Percentiles rank a stretch among this genome's conserved stretches.
Conservation (phyloP, 2,797 vertebrate genomes). For the Syngnathus rostellatus region DNA sequence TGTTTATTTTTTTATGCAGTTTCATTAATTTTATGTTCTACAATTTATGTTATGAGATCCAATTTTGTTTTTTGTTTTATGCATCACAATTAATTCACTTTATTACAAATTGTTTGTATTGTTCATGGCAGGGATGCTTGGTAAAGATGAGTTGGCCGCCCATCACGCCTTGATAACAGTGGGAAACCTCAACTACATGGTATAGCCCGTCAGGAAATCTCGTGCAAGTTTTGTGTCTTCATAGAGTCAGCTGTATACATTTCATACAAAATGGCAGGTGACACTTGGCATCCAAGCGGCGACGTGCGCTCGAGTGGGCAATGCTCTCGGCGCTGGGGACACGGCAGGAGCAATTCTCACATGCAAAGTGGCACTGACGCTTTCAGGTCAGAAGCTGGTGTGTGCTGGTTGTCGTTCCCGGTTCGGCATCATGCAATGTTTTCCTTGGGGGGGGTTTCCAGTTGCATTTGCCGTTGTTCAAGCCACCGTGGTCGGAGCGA, state of each 20-base stretch:
- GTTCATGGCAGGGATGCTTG: slow-evolving; percentile 67
- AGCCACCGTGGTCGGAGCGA: slow-evolving; percentile 48
- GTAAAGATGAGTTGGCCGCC: slow-evolving; percentile 76
- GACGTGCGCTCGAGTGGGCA: slow-evolving; percentile 79
- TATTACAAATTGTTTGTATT: not conserved
- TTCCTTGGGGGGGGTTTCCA: slow-evolving; percentile 29
- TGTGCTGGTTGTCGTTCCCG: not conserved
- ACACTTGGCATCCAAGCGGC: slow-evolving; percentile 81
- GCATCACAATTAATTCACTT: not conserved
- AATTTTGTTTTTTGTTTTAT: not conserved
- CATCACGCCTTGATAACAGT: slow-evolving; percentile 77
- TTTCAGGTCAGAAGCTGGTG: slow-evolving; percentile 61
- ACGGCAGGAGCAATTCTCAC: slow-evolving; percentile 72
- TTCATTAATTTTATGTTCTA: not conserved
- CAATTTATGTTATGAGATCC: not conserved
- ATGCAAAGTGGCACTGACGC: slow-evolving; percentile 67
- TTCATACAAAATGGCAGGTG: slow-evolving; percentile 57
- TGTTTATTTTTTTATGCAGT: not conserved
- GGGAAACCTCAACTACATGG: slow-evolving; percentile 74
- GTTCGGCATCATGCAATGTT: not conserved
- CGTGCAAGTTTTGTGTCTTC: not conserved
- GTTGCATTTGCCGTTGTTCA: slow-evolving; percentile 58
- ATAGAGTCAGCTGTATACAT: not conserved
- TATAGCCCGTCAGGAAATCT: slow-evolving; percentile 33
- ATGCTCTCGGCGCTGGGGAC: slow-evolving; percentile 82